A percentile compares a stretch with the other conserved stretches of the same genome.
Evolutionary conservation across 92 coral and sea anemone genomes (phyloP).

Genomic region (Palythoa grandis): DNA sequence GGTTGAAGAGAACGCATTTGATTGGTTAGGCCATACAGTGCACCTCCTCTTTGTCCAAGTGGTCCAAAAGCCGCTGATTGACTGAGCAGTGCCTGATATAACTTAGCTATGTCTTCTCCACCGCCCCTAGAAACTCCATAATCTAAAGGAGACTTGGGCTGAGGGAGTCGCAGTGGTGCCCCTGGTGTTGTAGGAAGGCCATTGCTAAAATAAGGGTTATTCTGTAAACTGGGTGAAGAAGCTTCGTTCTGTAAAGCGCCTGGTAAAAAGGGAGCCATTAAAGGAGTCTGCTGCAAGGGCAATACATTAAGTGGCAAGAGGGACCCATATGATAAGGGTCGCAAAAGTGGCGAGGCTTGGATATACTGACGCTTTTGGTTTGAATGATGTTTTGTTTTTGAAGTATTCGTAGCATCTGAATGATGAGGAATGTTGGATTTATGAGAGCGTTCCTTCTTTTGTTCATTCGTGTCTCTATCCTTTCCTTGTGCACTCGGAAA

Average conservation of each 20-base stretch:
- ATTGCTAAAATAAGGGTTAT: constrained; percentile 54
- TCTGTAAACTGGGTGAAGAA: not conserved
- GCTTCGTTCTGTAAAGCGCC: constrained; percentile 9
- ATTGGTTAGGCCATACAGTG: constrained; percentile 12
- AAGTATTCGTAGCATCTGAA: not conserved
- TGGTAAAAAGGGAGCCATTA: constrained; percentile 29
- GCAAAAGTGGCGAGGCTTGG: constrained; percentile 62
- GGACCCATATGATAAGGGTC: constrained; percentile 45
- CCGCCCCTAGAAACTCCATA: constrained; percentile 17
- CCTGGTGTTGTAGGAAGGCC: constrained; percentile 42
- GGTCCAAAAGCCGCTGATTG: constrained; percentile 18
- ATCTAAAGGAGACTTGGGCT: not conserved
- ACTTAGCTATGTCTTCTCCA: constrained; percentile 3
- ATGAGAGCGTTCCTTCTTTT: constrained; percentile 54
- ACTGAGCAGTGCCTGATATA: constrained; percentile 32
- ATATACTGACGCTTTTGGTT: constrained; percentile 76
- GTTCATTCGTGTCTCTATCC: constrained; percentile 9
- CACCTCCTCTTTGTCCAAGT: not conserved
- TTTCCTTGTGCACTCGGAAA: constrained; percentile 53
- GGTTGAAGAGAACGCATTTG: constrained; percentile 22
- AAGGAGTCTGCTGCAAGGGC: constrained; percentile 55
- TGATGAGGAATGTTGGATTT: constrained; percentile 74
- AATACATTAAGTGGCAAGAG: constrained; percentile 47
- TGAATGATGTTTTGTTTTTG: constrained; percentile 1
- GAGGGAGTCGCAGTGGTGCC: constrained; percentile 30